These are phyloP conservation scores for Chaetura pelagica DNA, from an alignment of 2,113 vertebrate genomes.

Conservation along the genomic window DNA sequence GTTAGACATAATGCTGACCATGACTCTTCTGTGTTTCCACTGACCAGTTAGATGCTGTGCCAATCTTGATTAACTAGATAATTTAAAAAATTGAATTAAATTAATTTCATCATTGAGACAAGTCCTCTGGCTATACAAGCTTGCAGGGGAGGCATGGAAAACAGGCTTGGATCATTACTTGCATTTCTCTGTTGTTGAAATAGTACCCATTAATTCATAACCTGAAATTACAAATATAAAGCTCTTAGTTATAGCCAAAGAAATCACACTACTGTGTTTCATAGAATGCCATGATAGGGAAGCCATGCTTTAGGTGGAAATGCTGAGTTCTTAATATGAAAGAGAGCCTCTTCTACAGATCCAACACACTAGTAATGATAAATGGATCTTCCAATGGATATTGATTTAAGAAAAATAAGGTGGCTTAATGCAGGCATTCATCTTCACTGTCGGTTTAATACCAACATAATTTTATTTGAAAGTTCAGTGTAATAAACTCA, in stretches of 20 bases:
- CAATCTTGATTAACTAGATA: constrained; percentile 43
- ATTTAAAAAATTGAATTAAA: constrained; percentile 44
- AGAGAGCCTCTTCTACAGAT: neutral
- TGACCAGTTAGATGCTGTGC: neutral
- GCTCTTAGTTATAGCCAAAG: neutral
- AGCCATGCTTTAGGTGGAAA: neutral
- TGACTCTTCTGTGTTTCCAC: neutral
- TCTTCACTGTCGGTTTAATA: constrained; percentile 16
- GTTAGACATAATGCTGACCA: neutral
- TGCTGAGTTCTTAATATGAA: neutral
- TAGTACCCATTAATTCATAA: neutral
- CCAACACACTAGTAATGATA: neutral
- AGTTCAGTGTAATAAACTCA: constrained; percentile 26
- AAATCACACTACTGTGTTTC: neutral
- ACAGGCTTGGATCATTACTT: constrained; percentile 13
- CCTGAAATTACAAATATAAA: neutral
- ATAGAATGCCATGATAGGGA: neutral
- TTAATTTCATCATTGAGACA: constrained; percentile 12
- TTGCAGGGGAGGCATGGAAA: neutral
- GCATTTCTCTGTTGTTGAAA: neutral
- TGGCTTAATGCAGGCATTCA: neutral
- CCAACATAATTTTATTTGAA: constrained; percentile 54
- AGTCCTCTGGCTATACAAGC: neutral
- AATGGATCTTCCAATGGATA: neutral
- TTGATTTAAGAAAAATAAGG: neutral